Evolutionary conservation across 2,113 vertebrate species (phyloP), one percentile per base, ranked within the genome.

Genomic region (Penelope pileata): DNA sequence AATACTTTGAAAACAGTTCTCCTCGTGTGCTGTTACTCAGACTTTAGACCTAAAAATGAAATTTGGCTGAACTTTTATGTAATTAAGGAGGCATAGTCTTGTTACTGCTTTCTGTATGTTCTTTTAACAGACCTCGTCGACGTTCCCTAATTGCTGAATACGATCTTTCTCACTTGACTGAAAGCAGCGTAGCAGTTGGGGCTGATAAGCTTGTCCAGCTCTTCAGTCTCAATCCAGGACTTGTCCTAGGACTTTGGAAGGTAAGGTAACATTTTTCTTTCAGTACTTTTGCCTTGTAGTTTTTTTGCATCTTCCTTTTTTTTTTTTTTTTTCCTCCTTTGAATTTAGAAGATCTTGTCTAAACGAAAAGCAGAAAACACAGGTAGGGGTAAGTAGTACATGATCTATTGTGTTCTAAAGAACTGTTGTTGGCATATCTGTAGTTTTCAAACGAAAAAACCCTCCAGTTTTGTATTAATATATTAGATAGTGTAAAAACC

Each of bases 231-330:
- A 68, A 97, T 60, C 98, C 98, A 24, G 98, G 98, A 42, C 76
- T 99, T 15, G 48, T 98, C 80, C 23, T 99, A 34, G 99, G 98
- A 36, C 77, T 98, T 51, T 99, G 99, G 99, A 98, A 97, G 98
- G 99, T 99, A 98, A 95, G 92, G 40, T 17, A 58, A 32, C 7
- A n/a, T 63, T 91, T 82, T 82, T 64, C 17, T 34, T 68, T 32
- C 30, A 32, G 2, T 74, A 34, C 26, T 83, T 42, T 38, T 91
- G 15, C 10, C 21, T 53, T 54, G 12, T 51, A 22, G 19, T 48
- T 72, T 62, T 7, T 17, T 50, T 9, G 3, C 3, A 58, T 21
- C 32, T 54, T 30, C 17, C 34, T 16, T 21, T 6, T 40, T 51
- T 3, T 1, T 24, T 42, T 58, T 62, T 58, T 68, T 58, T n/a